These are phyloP conservation scores for Myxocyprinus asiaticus DNA, from an alignment of 2,113 vertebrate species.

Conservation along the genomic window DNA sequence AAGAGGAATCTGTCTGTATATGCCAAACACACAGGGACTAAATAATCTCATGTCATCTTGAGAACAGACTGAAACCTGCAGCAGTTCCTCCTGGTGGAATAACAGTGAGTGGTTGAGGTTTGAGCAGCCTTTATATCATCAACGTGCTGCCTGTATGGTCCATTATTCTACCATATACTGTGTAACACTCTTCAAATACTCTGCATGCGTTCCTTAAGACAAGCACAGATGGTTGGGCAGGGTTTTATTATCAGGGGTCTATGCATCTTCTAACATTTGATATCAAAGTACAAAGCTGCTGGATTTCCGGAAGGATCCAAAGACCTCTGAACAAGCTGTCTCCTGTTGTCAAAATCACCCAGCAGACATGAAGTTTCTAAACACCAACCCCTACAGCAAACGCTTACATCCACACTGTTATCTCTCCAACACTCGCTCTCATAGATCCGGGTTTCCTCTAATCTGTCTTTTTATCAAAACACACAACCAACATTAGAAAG, in stretches of 20 bases:
- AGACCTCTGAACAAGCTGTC: slow-evolving; percentile 35
- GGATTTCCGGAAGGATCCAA: slow-evolving; percentile 35
- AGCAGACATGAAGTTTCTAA: slow-evolving; percentile 23
- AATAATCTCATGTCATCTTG: slow-evolving; percentile 6
- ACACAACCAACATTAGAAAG: neutral
- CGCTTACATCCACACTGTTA: slow-evolving; percentile 31
- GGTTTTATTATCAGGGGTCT: slow-evolving; percentile 29
- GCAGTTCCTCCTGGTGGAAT: neutral
- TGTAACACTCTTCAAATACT: neutral
- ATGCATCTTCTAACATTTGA: slow-evolving; percentile 29
- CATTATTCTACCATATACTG: neutral
- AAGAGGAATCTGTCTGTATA: too few species aligned
- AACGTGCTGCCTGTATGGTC: slow-evolving; percentile 9
- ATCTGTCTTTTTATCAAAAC: slow-evolving; percentile 23
- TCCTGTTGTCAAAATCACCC: slow-evolving; percentile 37
- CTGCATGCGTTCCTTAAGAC: slow-evolving; percentile 1
- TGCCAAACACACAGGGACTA: neutral
- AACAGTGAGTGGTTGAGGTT: neutral
- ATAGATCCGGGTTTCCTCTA: slow-evolving; percentile 16
- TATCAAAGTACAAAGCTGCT: slow-evolving; percentile 27
- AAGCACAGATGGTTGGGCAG: slow-evolving; percentile 27
- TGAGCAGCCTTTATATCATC: neutral
- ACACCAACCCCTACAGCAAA: slow-evolving; percentile 29
- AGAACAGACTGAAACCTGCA: slow-evolving; percentile 10
- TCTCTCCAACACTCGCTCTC: slow-evolving; percentile 16